Evolutionary conservation across 2,888 invertebrate genomes (phyloP), one percentile per base, ranked within the genome.

Genomic region (Synanthedon tipuliformis): DNA sequence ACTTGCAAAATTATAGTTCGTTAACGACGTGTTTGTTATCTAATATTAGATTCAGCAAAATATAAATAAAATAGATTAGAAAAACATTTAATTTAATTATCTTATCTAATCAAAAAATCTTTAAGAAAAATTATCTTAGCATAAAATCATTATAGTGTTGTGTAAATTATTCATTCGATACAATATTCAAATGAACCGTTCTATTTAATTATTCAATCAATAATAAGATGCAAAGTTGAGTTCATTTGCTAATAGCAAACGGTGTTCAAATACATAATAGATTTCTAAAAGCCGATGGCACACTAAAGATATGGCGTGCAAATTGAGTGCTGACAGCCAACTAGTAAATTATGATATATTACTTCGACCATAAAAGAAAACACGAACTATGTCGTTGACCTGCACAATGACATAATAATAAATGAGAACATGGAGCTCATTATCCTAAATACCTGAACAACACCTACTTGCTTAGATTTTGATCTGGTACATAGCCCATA

Each of bases 381-480:
- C 54, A 55, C 59, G 57, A 55, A 57, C 52, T 48, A 50, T 56
- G 56, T 53, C 59, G 52, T 57, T 65, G 67, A 70, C 66, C 71
- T 59, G 59, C 52, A 57, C 55, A 51, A 51, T 54, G 54, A 73
- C 64, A 70, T 74, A 75, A 75, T 63, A 59, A 57, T 63, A 59
- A 65, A 61, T 56, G 60, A 57, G 62, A 57, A 53, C 59, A 52
- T 57, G 57, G 56, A 41, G 54, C 62, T 61, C 60, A 68, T 65
- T 70, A 68, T 58, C 74, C 75, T 64, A 64, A 75, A 75, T 75
- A 66, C 67, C 67, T 58, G 40, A 59, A 55, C 63, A 62, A 59
- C 62, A 59, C 61, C 60, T 59, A 57, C 61, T 60, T 59, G 57
- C 45, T 45, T 50, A 53, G 48, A 52, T 40, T 23, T 12, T 23